A percentile compares a stretch with the other conserved stretches of the same genome.
phyloP scores from a whole-genome alignment of 1,140 invertebrate genomes.

The Grapholita molesta region DNA sequence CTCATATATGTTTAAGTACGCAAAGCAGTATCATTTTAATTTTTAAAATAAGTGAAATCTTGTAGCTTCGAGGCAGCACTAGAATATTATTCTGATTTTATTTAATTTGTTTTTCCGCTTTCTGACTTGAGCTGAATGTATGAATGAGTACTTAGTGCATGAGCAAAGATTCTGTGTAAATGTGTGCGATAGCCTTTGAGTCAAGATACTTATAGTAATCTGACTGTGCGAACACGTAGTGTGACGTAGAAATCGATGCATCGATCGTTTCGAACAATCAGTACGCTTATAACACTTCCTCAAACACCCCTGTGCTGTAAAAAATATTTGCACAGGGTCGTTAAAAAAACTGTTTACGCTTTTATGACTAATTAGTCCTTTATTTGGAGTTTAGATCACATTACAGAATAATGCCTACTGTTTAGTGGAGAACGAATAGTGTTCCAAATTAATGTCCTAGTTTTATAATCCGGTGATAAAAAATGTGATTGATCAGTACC shows the following conservation, averaged over 20 bases:
- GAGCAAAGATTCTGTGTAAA: too few species aligned
- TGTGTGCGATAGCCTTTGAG: not conserved
- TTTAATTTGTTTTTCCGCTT: not conserved
- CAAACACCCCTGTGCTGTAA: not conserved
- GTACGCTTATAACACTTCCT: constrained; percentile 10
- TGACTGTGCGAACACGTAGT: not conserved
- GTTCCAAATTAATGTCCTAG: constrained; percentile 1
- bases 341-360: not conserved
- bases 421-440: too few species aligned
- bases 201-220: not conserved
- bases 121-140: too few species aligned
- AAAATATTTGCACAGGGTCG: not conserved
- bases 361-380: not conserved
- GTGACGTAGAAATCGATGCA: not conserved
- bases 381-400: not conserved
- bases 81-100: too few species aligned
- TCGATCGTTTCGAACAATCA: not conserved
- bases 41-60: too few species aligned
- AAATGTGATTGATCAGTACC: not conserved
- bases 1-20: too few species aligned
- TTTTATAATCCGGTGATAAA: not conserved
- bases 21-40: too few species aligned
- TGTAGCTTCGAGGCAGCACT: too few species aligned
- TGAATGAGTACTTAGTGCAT: not conserved
- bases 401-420: not conserved